Percentiles rank a stretch among this genome's conserved stretches.
phyloP scores from a whole-genome alignment of 2,888 invertebrate genomes.

The Tiliacea citrago region DNA sequence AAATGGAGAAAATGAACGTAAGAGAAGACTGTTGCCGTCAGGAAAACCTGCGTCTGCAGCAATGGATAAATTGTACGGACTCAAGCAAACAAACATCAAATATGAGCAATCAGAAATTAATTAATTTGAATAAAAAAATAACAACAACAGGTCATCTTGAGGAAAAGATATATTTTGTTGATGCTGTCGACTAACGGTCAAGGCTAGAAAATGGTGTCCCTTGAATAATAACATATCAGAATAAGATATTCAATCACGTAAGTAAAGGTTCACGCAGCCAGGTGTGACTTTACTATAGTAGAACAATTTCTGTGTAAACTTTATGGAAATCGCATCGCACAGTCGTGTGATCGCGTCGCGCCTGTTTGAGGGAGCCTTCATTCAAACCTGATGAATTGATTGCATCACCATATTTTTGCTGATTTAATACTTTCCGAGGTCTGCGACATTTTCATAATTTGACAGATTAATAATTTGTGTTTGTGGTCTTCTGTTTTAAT shows the following conservation, averaged over 20 bases:
- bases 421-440: slow-evolving; percentile 3
- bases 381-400: slow-evolving; percentile 3
- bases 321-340: no score
- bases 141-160: neutral
- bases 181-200: slow-evolving; percentile 1
- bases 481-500: slow-evolving; percentile 21
- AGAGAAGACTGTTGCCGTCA: neutral
- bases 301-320: no score
- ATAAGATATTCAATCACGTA: slow-evolving; percentile 13
- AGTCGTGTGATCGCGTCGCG: no score
- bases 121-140: neutral
- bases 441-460: slow-evolving; percentile 10
- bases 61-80: neutral
- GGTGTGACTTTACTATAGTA: no score
- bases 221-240: neutral
- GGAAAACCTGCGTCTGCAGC: neutral
- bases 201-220: slow-evolving; percentile 1
- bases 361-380: no score
- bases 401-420: slow-evolving; percentile 16
- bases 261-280: no score
- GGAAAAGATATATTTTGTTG: neutral
- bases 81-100: neutral
- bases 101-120: neutral
- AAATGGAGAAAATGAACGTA: neutral
- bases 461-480: slow-evolving; percentile 20